A percentile compares a stretch with the other conserved stretches of the same genome.
Conservation (phyloP, 2,797 vertebrate species). For the Enteromius afrohamiltoni region DNA sequence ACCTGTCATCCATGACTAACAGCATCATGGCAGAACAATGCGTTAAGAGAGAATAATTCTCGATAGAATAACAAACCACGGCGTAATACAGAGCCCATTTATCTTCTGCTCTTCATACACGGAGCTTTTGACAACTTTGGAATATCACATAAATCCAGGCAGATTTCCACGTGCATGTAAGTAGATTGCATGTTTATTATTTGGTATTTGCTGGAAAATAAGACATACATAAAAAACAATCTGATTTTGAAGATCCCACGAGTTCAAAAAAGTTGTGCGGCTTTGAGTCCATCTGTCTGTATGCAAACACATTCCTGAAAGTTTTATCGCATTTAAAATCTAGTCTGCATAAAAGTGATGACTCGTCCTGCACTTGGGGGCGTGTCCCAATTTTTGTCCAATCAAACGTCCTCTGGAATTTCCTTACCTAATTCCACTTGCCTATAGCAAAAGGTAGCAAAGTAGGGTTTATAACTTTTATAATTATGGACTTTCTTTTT, state of each 20-base stretch:
- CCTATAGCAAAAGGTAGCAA: background rate
- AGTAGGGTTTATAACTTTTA: background rate
- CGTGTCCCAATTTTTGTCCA: background rate
- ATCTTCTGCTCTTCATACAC: constrained; percentile 47
- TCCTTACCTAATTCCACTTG: background rate
- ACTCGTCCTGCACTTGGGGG: background rate
- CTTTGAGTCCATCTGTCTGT: background rate
- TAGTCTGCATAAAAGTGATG: background rate
- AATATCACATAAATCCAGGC: constrained; percentile 52
- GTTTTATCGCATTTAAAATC: background rate
- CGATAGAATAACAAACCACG: constrained; percentile 48
- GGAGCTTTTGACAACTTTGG: constrained; percentile 49
- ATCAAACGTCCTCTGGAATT: background rate
- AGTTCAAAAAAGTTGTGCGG: background rate
- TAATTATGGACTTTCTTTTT: background rate
- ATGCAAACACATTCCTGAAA: background rate
- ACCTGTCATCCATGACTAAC: constrained; percentile 62
- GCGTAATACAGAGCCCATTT: constrained; percentile 43
- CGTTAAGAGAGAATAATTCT: constrained; percentile 55
- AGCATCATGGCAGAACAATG: constrained; percentile 60
- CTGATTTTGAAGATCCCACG: background rate
- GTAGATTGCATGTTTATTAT: constrained; percentile 25
- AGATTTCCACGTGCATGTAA: constrained; percentile 33
- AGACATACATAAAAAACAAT: constrained; percentile 1
- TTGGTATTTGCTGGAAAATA: constrained; percentile 1